Base-by-base conservation (phyloP, 2,797 vertebrate species). In the Spinus pinus region DNA sequence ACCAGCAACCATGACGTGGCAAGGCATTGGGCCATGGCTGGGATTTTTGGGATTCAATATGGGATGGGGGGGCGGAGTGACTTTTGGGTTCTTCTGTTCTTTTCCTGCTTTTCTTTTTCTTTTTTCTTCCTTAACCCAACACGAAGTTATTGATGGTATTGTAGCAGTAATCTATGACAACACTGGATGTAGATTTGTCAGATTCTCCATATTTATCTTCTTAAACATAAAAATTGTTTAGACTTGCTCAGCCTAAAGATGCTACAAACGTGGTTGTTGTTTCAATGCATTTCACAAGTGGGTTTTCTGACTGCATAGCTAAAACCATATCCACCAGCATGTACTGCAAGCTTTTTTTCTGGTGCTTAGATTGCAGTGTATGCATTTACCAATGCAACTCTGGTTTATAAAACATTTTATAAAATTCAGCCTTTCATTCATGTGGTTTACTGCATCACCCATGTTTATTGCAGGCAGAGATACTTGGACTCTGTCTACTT, bases 361-460 rank as follows among this genome's bases (percentile, higher is more conserved):
- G 42, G 27, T 30, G 57, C 57, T 20, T 14, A 16, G 49, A 61
- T 37, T 50, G 17, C 4, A 37, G 16, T 28, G 1, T 57, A 33
- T 30, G 4, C 64, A 33, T 88, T 91, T 67, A 42, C 30, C 85
- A 54, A 24, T 2, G 10, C 60, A 65, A 33, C 47, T 61, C 10
- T 58, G 13, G 3, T 73, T 82, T 81, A 22, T 23, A 64, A 69
- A 41, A 12, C 9, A 14, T 69, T 75, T 67, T 69, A 10, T 53
- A 58, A 71, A 57, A 22, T 50, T 86, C 46, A 88, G 41, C 24
- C 10, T 47, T 75, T 79, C 30, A 27, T 44, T 86, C 62, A 20
- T 0, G 0, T 80, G 33, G 19, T 78, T 82, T 72, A 44, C 47
- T 75, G n/a, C 8, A 41, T 69, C n/a, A 49, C 0, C 7, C 2